Evolutionary conservation across 2,888 invertebrate genomes (phyloP), one percentile per base, ranked within the genome.

Genomic region (Taenaris catops): DNA sequence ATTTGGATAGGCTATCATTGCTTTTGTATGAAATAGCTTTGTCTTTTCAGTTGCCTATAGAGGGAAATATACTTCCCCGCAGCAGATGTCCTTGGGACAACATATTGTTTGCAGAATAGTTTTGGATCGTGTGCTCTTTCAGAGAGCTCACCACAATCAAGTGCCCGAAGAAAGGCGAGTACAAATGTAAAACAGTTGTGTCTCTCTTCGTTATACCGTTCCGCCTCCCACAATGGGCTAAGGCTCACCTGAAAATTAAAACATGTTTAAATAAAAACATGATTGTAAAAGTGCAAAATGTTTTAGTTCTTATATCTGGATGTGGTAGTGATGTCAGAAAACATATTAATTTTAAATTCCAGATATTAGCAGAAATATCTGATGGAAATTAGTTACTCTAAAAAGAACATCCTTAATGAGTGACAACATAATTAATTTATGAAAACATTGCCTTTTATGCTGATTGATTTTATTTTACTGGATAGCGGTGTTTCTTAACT

Each of bases 171-270:
- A 71, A 96, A 96, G 17, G 92, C 90, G 40, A 96, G 80, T 4
- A 96, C 94, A 76, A 96, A 96, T 24, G 93, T 92, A 60, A 95
- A 96, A 66, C 96, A 96, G 70, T 96, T 96, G 74, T 94, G 91
- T 24, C 88, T 87, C 44, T 91, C 90, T 75, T 94, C 93, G 59
- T 93, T 84, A 66, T 96, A 96, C 56, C 91, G 88, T 23, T 88
- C 80, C 9, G 91, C 69, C 28, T 89, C 89, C 94, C 94, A 94
- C 29, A 88, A 78, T 19, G 88, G 63, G 56, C 91, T 88, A 42
- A 87, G 78, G 54, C 89, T 88, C 27, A 88, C 78, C 74, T 88
- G 50, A 41, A 68, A 63, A 1, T 0, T 4, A 12, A 11, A 20
- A 10, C 8, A 25, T 11, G 9, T 3, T 10, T 8, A 16, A 14